A percentile compares a stretch with the other conserved stretches of the same genome.
These are phyloP conservation scores for Carposina sasakii DNA, from an alignment of 1,140 invertebrate genomes.

Conservation along the genomic window DNA sequence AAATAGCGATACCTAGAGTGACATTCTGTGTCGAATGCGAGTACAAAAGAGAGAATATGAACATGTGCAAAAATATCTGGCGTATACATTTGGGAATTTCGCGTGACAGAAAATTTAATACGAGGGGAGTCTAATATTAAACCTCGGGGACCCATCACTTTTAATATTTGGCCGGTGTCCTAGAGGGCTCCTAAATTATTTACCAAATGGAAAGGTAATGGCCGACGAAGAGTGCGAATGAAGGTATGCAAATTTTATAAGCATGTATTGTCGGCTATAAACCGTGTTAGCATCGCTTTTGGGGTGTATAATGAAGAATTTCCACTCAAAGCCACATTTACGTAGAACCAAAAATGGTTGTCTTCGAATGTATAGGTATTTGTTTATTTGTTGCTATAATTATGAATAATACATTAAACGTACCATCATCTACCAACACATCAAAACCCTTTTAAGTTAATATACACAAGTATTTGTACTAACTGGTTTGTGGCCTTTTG, in stretches of 20 bases:
- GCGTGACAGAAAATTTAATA: slow-evolving; percentile 72
- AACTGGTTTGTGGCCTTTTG: no score
- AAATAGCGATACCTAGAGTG: slow-evolving; percentile 38
- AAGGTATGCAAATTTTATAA: slow-evolving; percentile 71
- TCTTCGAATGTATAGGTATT: no score
- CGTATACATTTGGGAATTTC: slow-evolving; percentile 71
- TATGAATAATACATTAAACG: no score
- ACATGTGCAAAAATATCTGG: slow-evolving; percentile 72
- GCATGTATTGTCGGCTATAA: slow-evolving; percentile 52
- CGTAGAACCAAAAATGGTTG: no score
- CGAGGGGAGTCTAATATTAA: slow-evolving; percentile 71
- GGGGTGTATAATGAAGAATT: no score
- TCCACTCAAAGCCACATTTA: no score
- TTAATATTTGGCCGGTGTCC: slow-evolving; percentile 68
- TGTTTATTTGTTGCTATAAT: no score
- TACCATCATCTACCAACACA: no score
- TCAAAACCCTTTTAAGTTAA: no score
- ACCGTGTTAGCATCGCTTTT: slow-evolving; percentile 36
- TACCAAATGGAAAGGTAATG: slow-evolving; percentile 72
- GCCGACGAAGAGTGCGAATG: slow-evolving; percentile 66
- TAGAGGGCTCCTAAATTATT: slow-evolving; percentile 70
- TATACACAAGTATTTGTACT: no score
- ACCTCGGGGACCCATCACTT: slow-evolving; percentile 70
- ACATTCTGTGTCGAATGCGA: slow-evolving; percentile 66
- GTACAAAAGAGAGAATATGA: slow-evolving; percentile 63